Base-by-base conservation (phyloP, 30 jellyfish, hydroid and myxozoan species). In the Turritopsis dohrnii region DNA sequence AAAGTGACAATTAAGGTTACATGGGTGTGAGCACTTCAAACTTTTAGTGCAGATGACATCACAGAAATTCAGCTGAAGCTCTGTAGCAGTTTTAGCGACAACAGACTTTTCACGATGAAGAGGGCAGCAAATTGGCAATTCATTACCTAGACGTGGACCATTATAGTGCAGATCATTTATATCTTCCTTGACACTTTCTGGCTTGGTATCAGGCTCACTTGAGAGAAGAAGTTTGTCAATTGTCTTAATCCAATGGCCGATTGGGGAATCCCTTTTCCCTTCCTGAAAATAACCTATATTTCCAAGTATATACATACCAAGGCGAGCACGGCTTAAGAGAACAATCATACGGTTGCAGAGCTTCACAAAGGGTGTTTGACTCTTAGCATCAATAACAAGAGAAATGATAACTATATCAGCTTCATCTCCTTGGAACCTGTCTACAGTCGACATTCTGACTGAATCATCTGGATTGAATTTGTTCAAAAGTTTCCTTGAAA, bases 361-460 rank as follows among this genome's bases (percentile, higher is more conserved):
- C 69, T 76, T 76, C 20, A 76, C 84, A 52, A 76, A 76, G 16
- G 71, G 71, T 76, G 84, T 76, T 13, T 23, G 84, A 16, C 72
- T 28, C 69, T 76, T 76, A 5, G 21, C 84, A 52, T 76, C 84
- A 76, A 76, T 76, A 19, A 76, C 84, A 29, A 76, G 84, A 76
- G 84, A 76, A 18, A 76, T 76, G 19, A 76, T 76, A 18, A 76
- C 84, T 26, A 76, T 28, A 28, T 76, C 84, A 18, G 84, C 84
- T 76, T 76, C 84, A 76, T 76, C 84, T 18, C 84, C 84, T 76
- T 76, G 84, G 69, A 76, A 76, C 84, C 84, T 76, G 28, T 76
- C 84, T 23, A 76, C 84, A n/a, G 84, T 76, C 4, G 84, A 76
- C 76, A 76, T 28, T 18, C 65, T 54, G 19, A 76, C 84, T 8